Percentiles rank a stretch among this genome's conserved stretches.
phyloP scores from a whole-genome alignment of 2,888 invertebrate species.

The Diaperis boleti region DNA sequence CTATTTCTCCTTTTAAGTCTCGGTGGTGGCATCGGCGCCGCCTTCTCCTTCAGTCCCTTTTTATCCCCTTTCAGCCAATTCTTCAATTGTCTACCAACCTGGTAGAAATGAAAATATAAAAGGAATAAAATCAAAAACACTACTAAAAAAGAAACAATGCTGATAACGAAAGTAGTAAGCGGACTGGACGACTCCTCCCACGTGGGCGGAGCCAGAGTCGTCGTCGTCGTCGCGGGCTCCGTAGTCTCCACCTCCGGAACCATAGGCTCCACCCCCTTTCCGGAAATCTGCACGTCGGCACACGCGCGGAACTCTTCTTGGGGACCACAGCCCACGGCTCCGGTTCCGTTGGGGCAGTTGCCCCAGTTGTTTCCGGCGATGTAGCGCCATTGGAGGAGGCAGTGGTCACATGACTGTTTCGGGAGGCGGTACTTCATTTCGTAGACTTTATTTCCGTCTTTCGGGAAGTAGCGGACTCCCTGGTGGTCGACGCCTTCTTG shows the following conservation, averaged over 20 bases:
- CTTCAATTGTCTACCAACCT: constrained; percentile 77
- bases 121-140: constrained; percentile 75
- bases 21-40: constrained; percentile 59
- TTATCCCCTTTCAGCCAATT: constrained; percentile 69
- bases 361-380: constrained; percentile 89
- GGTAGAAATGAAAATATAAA: constrained; percentile 82
- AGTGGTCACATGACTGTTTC: constrained; percentile 80
- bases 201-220: constrained; percentile 60
- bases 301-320: constrained; percentile 91
- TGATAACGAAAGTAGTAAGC: constrained; percentile 72
- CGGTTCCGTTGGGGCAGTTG: constrained; percentile 77
- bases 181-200: constrained; percentile 64
- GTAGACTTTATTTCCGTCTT: constrained; percentile 83
- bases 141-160: constrained; percentile 76
- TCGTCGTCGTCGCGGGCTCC: constrained; percentile 57
- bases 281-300: constrained; percentile 82
- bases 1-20: constrained; percentile 52
- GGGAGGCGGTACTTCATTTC: constrained; percentile 73
- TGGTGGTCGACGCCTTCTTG: constrained; percentile 67
- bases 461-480: constrained; percentile 77
- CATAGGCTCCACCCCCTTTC: constrained; percentile 66
- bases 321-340: constrained; percentile 87
- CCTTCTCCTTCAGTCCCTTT: constrained; percentile 42
- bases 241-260: constrained; percentile 58
- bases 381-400: constrained; percentile 91